Base-by-base conservation (phyloP, 1,140 invertebrate genomes). In the Drosophila pachea region DNA sequence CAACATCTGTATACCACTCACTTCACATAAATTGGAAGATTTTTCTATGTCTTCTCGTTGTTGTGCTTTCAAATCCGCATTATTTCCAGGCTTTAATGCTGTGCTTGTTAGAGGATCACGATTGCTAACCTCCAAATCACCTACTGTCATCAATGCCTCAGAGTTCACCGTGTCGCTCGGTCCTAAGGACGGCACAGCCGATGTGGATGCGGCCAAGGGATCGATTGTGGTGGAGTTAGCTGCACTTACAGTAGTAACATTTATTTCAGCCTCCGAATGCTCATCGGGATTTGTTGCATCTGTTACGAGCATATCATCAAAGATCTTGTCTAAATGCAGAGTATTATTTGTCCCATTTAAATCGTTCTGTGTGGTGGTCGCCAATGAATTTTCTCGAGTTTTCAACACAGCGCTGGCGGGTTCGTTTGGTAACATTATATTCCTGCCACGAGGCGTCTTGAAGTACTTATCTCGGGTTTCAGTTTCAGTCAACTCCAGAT, bases 1-100 rank as follows among this genome's bases (percentile, higher is more conserved):
- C 3, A 88, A 47, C n/a, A 76, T 38, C 35, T 86, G 74, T n/a
- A 88, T 76, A n/a, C 86, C 86, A 14, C 86, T 88, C 50, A 88
- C 68, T 31, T 88, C 82, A 16, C 69, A 60, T 0, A 56, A 33
- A 7, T 50, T n/a, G 1, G 59, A 29, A 4, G 76, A 62, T 11
- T 9, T 45, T 0, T 31, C 16, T 43, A 48, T 60, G 0, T 45
- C 50, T 4, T 45, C 54, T 4, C 7, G 6, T 8, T n/a, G 22
- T 0, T 16, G 35, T 0, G 40, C 54, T 36, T 76, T 42, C 0
- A 48, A 16, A 40, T 76, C 55, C 0, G 38, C 8, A 11, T 60
- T 40, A 40, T 52, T 7, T 11, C 52, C 49, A 7, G 60, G 32
- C 9, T 84, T 84, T n/a, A 70, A 79, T 0, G 76, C 62, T 0